These are phyloP conservation scores for Rhinoraja longicauda DNA, from an alignment of 2,797 vertebrate species.

Conservation along the genomic window DNA sequence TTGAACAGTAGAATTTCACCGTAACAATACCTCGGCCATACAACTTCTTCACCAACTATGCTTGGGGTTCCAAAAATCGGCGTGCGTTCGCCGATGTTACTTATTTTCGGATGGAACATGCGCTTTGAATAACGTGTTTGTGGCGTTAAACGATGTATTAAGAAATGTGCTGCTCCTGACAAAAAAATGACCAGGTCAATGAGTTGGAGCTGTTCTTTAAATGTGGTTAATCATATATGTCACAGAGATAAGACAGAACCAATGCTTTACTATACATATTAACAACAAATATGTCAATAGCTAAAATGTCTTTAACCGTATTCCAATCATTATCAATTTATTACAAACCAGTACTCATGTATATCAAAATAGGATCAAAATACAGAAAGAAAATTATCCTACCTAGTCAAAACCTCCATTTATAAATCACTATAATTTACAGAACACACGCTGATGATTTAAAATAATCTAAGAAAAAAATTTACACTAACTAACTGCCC, in stretches of 20 bases:
- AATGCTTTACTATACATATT: constrained; percentile 26
- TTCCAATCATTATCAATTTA: constrained; percentile 25
- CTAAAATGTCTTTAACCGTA: neutral
- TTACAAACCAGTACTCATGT: constrained; percentile 24
- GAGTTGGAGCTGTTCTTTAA: neutral
- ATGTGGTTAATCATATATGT: constrained; percentile 22
- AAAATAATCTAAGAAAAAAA: constrained; percentile 48
- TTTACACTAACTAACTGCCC: constrained; percentile 44
- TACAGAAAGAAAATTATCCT: constrained; percentile 28
- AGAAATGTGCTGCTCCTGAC: neutral
- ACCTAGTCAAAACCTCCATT: constrained; percentile 21
- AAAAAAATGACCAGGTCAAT: constrained; percentile 1
- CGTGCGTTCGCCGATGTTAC: constrained; percentile 16
- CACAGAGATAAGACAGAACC: constrained; percentile 18
- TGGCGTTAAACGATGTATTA: neutral
- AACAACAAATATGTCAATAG: constrained; percentile 29
- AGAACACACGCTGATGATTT: constrained; percentile 37
- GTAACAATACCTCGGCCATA: constrained; percentile 45
- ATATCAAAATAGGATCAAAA: constrained; percentile 30
- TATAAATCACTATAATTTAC: constrained; percentile 39
- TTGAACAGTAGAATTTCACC: constrained; percentile 52
- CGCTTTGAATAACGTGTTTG: neutral
- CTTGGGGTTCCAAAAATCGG: neutral
- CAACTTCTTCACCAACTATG: constrained; percentile 28
- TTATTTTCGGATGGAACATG: neutral